A percentile compares a stretch with the other conserved stretches of the same genome.
Evolutionary conservation across 1,140 invertebrate genomes (phyloP).

Genomic region (Marisa cornuarietis): DNA sequence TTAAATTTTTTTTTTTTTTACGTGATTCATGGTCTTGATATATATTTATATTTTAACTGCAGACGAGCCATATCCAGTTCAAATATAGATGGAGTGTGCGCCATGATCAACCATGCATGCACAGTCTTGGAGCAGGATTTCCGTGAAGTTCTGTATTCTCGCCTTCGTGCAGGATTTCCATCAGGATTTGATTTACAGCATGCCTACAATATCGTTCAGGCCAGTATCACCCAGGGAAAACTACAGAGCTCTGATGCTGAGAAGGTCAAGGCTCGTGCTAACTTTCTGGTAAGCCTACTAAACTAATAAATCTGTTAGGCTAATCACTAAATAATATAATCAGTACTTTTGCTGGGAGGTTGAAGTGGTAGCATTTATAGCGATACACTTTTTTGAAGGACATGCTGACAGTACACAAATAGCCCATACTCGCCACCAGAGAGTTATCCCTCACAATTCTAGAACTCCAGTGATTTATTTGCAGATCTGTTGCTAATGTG

Average conservation of each 20-base stretch:
- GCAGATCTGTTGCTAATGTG: no score
- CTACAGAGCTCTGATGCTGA: conserved; percentile 84
- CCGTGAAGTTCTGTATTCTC: conserved; percentile 78
- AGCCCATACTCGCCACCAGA: no score
- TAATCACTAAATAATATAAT: background rate
- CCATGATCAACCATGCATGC: conserved; percentile 94
- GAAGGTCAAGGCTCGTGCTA: conserved; percentile 71
- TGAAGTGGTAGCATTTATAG: background rate
- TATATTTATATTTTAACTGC: conserved; percentile 23
- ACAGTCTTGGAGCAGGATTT: conserved; percentile 89
- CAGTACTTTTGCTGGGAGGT: background rate
- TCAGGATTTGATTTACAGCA: conserved; percentile 64
- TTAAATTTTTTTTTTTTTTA: background rate
- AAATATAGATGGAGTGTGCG: conserved; percentile 95
- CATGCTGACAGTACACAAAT: no score
- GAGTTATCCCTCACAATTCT: no score
- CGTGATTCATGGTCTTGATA: no score
- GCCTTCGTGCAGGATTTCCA: conserved; percentile 83
- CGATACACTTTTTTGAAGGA: background rate
- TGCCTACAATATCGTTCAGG: conserved; percentile 78
- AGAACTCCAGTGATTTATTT: no score
- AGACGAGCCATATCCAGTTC: conserved; percentile 87
- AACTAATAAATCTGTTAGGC: background rate
- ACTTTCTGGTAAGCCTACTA: conserved; percentile 75
- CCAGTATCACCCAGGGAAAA: conserved; percentile 83